Percentiles rank a stretch among this genome's conserved stretches.
Evolutionary conservation across 2,113 vertebrate genomes (phyloP).

Genomic region (Cheilinus undulatus): DNA sequence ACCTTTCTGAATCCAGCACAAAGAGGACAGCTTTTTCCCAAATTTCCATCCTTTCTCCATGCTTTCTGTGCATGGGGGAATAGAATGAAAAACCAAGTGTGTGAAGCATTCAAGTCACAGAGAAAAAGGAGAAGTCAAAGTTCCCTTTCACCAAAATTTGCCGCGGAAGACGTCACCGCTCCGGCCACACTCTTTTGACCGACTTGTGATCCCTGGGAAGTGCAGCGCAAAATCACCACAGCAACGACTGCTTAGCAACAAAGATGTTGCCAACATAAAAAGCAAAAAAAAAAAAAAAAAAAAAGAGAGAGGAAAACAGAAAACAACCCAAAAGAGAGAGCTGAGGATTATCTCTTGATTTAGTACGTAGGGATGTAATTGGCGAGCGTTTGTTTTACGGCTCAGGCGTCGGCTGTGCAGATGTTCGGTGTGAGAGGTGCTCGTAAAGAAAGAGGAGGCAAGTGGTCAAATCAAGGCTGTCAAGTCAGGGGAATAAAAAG

Average conservation of each 20-base stretch:
- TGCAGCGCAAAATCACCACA: conserved; percentile 69
- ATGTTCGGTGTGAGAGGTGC: conserved; percentile 24
- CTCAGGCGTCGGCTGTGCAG: background rate
- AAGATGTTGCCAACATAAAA: conserved; percentile 58
- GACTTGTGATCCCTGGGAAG: conserved; percentile 70
- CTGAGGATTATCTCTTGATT: background rate
- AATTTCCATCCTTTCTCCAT: too few relatives aligned
- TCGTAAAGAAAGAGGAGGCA: conserved; percentile 41
- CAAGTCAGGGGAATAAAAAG: conserved; percentile 50
- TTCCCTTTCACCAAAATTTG: conserved; percentile 11
- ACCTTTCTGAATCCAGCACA: too few relatives aligned
- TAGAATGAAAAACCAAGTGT: background rate
- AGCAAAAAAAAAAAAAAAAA: conserved; percentile 2
- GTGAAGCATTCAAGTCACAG: background rate
- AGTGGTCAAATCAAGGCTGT: conserved; percentile 62
- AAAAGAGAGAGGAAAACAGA: conserved; percentile 19
- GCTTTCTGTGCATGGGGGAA: background rate
- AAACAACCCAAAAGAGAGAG: conserved; percentile 12
- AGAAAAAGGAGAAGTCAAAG: conserved; percentile 8
- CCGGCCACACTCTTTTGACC: conserved; percentile 46
- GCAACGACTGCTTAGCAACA: conserved; percentile 79
- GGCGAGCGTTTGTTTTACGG: conserved; percentile 7
- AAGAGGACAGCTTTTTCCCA: too few relatives aligned
- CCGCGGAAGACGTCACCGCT: conserved; percentile 18
- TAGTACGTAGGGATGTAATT: background rate